Evolutionary conservation across 1,140 invertebrate species (phyloP).

Genomic region (Zaprionus capensis): DNA sequence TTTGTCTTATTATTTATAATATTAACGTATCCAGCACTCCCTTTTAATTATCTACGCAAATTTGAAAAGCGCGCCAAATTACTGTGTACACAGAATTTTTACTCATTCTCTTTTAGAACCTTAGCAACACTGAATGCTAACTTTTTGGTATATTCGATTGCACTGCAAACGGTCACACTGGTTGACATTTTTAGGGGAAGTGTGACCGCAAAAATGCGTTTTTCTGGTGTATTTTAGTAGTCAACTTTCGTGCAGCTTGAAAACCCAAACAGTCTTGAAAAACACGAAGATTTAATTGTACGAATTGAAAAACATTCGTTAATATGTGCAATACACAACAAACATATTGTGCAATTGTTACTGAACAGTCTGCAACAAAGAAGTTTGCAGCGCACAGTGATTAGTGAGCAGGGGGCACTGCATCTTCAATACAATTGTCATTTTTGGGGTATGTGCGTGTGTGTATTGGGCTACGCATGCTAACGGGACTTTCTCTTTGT

Average conservation of each 20-base stretch:
- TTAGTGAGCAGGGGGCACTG: conserved; percentile 30
- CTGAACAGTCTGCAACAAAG: conserved; percentile 1
- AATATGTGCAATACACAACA: conserved; percentile 34
- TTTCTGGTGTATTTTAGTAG: conserved; percentile 44
- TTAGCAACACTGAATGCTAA: conserved; percentile 29
- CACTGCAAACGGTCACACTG: conserved; percentile 8
- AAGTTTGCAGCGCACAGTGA: conserved; percentile 20
- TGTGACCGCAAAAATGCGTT: conserved; percentile 38
- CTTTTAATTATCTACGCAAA: neutral
- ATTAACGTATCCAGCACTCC: too few species aligned
- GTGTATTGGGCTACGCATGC: conserved; percentile 28
- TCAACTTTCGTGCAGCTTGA: conserved; percentile 26
- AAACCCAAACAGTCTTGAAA: conserved; percentile 23
- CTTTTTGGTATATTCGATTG: neutral
- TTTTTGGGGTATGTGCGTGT: conserved; percentile 37
- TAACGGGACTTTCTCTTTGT: conserved; percentile 50
- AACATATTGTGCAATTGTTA: conserved; percentile 22
- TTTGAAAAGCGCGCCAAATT: neutral
- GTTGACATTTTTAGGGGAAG: conserved; percentile 12
- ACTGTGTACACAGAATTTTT: neutral
- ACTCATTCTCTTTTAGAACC: neutral
- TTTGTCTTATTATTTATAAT: too few species aligned
- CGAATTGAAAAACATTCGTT: conserved; percentile 21
- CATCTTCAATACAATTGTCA: conserved; percentile 27
- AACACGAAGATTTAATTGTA: conserved; percentile 13